A percentile compares a stretch with the other conserved stretches of the same genome.
Conservation (phyloP, 2,113 vertebrate species). For the Hippocampus abdominalis region DNA sequence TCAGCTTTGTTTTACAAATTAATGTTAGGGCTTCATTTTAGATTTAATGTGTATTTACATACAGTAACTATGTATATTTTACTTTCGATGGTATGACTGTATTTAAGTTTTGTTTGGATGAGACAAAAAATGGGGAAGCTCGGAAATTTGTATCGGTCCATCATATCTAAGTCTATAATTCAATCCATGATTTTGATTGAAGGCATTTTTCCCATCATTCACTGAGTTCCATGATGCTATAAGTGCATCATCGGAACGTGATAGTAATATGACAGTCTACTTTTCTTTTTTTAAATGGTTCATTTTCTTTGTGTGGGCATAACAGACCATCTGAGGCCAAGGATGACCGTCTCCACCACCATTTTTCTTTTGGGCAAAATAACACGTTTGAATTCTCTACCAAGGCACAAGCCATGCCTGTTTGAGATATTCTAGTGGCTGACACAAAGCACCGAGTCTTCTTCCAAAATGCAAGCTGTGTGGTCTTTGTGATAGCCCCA, state of each 20-base stretch:
- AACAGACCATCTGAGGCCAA: background rate
- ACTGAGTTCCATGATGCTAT: slow-evolving; percentile 88
- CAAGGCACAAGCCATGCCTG: slow-evolving; percentile 42
- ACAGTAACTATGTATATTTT: no score
- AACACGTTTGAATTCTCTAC: slow-evolving; percentile 36
- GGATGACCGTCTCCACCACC: background rate
- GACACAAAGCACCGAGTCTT: slow-evolving; percentile 63
- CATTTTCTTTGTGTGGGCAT: background rate
- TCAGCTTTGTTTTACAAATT: background rate
- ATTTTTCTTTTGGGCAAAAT: background rate
- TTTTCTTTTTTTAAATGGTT: background rate
- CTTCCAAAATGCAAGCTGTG: slow-evolving; percentile 72
- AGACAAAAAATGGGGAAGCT: background rate
- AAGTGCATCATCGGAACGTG: slow-evolving; percentile 71
- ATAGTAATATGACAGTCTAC: background rate
- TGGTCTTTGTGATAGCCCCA: slow-evolving; percentile 73
- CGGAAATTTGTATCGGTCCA: slow-evolving; percentile 79
- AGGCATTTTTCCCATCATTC: slow-evolving; percentile 80
- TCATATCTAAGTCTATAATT: slow-evolving; percentile 71
- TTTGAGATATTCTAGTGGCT: slow-evolving; percentile 60
- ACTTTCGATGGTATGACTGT: no score
- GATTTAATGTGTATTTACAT: no score
- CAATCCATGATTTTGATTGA: background rate
- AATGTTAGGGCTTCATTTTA: no score
- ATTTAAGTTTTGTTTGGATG: no score